A percentile compares a stretch with the other conserved stretches of the same genome.
Conservation (phyloP, 2,888 invertebrate genomes). For the Rhagonycha fulva region DNA sequence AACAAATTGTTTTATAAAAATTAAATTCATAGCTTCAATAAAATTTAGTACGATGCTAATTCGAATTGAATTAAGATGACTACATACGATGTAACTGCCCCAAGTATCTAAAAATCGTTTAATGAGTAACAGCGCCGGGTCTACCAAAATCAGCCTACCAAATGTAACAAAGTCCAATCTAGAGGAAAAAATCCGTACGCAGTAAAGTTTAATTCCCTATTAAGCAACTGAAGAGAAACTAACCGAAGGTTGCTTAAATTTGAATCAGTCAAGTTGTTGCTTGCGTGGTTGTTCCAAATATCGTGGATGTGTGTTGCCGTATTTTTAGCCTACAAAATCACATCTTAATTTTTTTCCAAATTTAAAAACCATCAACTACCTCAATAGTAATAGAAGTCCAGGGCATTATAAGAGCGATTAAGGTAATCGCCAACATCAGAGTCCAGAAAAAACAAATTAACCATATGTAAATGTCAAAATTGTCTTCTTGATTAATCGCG, state of each 20-base stretch:
- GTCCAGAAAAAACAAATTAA: too few relatives aligned
- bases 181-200: slow-evolving; percentile 33
- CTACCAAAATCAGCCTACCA: slow-evolving; percentile 21
- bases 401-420: too few relatives aligned
- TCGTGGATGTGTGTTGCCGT: slow-evolving; percentile 34
- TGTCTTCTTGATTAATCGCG: too few relatives aligned
- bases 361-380: too few relatives aligned
- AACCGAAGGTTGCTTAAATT: slow-evolving; percentile 29
- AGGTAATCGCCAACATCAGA: too few relatives aligned
- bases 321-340: slow-evolving; percentile 26
- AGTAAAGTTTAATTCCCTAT: slow-evolving; percentile 28
- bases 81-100: slow-evolving; percentile 28
- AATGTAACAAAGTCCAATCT: slow-evolving; percentile 32
- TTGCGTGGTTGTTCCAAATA: slow-evolving; percentile 35
- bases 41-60: too few relatives aligned
- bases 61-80: slow-evolving; percentile 33
- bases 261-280: slow-evolving; percentile 28
- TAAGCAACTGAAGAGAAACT: slow-evolving; percentile 30
- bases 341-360: too few relatives aligned
- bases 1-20: too few relatives aligned
- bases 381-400: too few relatives aligned
- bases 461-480: too few relatives aligned
- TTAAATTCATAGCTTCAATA: too few relatives aligned
- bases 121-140: neutral
- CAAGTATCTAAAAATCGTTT: neutral